Base-by-base conservation (phyloP, 2,113 vertebrate species). In the Malurus elegans region DNA sequence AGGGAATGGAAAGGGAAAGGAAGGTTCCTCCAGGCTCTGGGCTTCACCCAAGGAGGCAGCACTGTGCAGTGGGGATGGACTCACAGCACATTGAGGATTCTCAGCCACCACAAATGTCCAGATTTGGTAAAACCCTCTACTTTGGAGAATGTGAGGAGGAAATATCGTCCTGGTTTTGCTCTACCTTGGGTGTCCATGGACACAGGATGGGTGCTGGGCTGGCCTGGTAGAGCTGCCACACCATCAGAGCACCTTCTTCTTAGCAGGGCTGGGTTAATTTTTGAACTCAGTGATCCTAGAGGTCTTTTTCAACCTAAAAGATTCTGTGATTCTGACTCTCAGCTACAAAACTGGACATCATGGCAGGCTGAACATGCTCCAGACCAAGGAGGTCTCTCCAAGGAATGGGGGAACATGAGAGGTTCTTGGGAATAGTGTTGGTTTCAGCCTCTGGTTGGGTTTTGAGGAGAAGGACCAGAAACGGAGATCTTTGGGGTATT, bases 51-150 rank as follows among this genome's bases (percentile, higher is more conserved):
- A 70, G 64, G 20, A 84, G 28, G 44, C 34, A 62, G 38, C 1
- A 3, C 6, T 29, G 34, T 19, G 70, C 56, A 14, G 25, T 4
- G n/a, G 70, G 60, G 47, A 19, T 6, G 38, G 72, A 8, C 58
- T 92, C 50, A 20, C 4, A 48, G n/a, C 40, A 25, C 1, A 0
- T 0, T 18, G 58, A 58, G 16, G 26, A 14, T 4, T 60, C 36
- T 34, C 36, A 53, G 75, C 10, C n/a, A 18, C 26, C 4, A 0
- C 1, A 1, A 21, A 45, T 18, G 5, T 53, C 71, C 53, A 45
- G 4, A 79, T 17, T 45, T 72, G 81, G 47, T 14, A 50, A 23
- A 51, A 86, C 26, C 23, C 6, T 57, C 28, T 65, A 11, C 36
- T 44, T 58, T 26, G 57, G 31, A 67, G 38, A 47, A 10, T 14